Percentiles rank a stretch among this genome's conserved stretches.
Conservation (phyloP, 2,113 vertebrate species). For the Chrysemys picta region DNA sequence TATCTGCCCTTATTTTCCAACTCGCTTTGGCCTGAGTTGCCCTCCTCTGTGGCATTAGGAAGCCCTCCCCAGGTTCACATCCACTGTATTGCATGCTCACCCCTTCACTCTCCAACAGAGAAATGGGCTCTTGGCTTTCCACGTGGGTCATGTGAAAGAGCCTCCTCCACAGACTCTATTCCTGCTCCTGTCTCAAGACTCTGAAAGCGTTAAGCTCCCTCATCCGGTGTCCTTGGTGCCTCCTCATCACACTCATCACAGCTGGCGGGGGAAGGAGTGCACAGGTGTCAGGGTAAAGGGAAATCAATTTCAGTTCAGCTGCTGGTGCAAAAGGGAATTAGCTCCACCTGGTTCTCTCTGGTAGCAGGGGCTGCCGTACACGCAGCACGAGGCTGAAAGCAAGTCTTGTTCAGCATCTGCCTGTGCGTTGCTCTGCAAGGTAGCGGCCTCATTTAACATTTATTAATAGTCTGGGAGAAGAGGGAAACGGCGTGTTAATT, state of each 20-base stretch:
- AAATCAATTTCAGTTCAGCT: neutral
- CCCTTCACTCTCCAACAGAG: neutral
- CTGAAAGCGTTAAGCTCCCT: neutral
- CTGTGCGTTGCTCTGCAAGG: slow-evolving; percentile 44
- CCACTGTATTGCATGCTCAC: neutral
- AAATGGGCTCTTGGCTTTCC: neutral
- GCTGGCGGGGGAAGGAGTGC: neutral
- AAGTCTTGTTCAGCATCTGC: neutral
- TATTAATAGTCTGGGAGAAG: slow-evolving; percentile 66
- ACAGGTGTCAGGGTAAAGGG: neutral
- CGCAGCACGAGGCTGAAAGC: neutral
- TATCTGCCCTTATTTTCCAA: neutral
- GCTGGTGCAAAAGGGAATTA: neutral
- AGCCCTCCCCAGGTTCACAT: neutral
- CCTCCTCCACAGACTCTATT: neutral
- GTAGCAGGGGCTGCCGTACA: fast-evolving
- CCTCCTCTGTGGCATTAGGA: neutral
- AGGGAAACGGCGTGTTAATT: slow-evolving; percentile 73
- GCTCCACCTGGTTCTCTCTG: neutral
- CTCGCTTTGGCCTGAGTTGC: neutral
- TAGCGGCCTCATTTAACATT: slow-evolving; percentile 40
- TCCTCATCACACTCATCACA: fast-evolving
- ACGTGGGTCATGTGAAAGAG: fast-evolving
- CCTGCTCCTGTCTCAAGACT: neutral
- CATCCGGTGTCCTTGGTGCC: neutral